Percentiles rank a stretch among this genome's conserved stretches.
Conservation (phyloP, 2,113 vertebrate species). For the Pseudorectes ferrugineus region DNA sequence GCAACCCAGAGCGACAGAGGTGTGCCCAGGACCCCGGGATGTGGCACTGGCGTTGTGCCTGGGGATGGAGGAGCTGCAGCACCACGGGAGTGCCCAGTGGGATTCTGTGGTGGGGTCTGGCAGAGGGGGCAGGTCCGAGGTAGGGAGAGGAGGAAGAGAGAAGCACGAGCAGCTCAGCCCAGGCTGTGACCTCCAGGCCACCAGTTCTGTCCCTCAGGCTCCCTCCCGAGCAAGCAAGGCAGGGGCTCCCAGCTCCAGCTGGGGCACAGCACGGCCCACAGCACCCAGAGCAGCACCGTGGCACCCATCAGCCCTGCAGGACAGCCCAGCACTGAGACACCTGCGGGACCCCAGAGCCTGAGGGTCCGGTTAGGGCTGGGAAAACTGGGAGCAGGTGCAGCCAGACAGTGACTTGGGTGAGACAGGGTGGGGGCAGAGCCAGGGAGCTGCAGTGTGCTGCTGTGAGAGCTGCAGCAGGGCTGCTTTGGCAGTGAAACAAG, state of each 20-base stretch:
- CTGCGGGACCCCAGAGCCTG: not conserved
- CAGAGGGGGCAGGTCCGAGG: not conserved
- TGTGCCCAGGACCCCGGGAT: fast-evolving
- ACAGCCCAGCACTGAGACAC: not conserved
- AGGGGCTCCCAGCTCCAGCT: not conserved
- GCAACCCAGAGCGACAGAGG: not conserved
- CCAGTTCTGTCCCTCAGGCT: not conserved
- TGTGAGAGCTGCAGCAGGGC: not conserved
- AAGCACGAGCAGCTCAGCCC: not conserved
- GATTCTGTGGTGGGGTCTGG: not conserved
- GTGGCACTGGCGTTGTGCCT: not conserved
- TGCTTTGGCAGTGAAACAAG: not conserved
- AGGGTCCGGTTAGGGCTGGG: not conserved
- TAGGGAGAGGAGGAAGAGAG: not conserved
- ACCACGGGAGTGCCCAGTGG: fast-evolving
- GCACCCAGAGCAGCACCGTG: not conserved
- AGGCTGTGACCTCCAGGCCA: not conserved
- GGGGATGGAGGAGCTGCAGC: not conserved
- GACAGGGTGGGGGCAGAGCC: not conserved
- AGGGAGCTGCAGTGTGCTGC: not conserved
- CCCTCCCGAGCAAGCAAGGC: not conserved
- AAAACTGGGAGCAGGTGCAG: not conserved
- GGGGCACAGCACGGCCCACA: not conserved
- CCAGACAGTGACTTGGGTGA: fast-evolving
- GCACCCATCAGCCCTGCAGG: not conserved